phyloP scores from a whole-genome alignment of 2,888 invertebrate genomes.

The Pterobdella sp. region DNA sequence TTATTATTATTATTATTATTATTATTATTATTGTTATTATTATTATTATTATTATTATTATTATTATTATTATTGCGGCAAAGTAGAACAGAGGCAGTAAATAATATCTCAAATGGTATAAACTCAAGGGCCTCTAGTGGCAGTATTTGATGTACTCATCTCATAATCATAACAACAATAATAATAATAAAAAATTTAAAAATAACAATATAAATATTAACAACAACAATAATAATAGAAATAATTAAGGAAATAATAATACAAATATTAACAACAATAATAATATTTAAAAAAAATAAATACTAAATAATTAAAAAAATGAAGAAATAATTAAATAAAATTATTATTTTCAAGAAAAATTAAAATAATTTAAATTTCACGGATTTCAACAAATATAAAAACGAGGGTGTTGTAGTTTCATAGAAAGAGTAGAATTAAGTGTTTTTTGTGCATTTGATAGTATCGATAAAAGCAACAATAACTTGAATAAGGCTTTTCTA shows the following conservation, averaged over 20 bases:
- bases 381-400: too few species aligned
- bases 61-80: not conserved
- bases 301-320: not conserved
- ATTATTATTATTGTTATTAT: not conserved
- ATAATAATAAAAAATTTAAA: not conserved
- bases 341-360: not conserved
- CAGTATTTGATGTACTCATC: not conserved
- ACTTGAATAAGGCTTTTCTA: too few species aligned
- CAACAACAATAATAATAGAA: not conserved
- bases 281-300: not conserved
- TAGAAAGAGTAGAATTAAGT: too few species aligned
- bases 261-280: not conserved
- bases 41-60: conserved; percentile 2
- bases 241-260: not conserved
- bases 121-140: not conserved
- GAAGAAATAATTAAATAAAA: not conserved
- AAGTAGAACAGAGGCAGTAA: not conserved
- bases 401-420: too few species aligned
- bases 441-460: too few species aligned
- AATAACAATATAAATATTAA: not conserved
- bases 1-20: not conserved
- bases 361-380: too few species aligned
- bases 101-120: not conserved
- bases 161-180: not conserved
- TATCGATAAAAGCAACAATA: too few species aligned